phyloP scores from a whole-genome alignment of 2,888 invertebrate species.

The Iselma pallidipennis region DNA sequence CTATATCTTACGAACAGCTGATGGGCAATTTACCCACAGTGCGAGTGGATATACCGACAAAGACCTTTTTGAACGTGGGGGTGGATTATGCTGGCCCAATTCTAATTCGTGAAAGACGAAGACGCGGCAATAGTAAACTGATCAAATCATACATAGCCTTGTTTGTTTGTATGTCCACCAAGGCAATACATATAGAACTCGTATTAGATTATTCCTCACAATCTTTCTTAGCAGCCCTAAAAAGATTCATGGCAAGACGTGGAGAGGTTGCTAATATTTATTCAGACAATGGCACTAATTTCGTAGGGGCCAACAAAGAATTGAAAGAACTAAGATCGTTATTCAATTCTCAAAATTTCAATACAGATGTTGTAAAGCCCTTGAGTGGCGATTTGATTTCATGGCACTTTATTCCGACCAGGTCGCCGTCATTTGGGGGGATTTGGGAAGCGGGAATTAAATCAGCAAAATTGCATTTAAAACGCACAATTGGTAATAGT shows the following conservation, averaged over 20 bases:
- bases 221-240: constrained; percentile 10
- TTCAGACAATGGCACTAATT: constrained; percentile 38
- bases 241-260: constrained; percentile 33
- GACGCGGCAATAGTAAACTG: not conserved
- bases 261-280: constrained; percentile 27
- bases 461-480: constrained; percentile 1
- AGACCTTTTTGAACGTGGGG: constrained; percentile 23
- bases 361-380: not conserved
- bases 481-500: constrained; percentile 1
- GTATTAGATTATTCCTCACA: not conserved
- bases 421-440: not conserved
- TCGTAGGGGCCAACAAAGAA: constrained; percentile 12
- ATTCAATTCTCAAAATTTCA: constrained; percentile 7
- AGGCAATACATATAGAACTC: not conserved
- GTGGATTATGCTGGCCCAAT: constrained; percentile 35
- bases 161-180: not conserved
- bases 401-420: not conserved
- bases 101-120: not conserved
- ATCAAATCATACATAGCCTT: not conserved
- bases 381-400: not conserved
- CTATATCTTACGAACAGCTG: constrained; percentile 14
- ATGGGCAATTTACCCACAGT: constrained; percentile 28
- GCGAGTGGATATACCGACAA: constrained; percentile 21
- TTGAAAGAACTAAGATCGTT: too few relatives aligned
- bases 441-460: constrained; percentile 5